Conservation (phyloP, 2,888 invertebrate species). For the Callosobruchus maculatus region DNA sequence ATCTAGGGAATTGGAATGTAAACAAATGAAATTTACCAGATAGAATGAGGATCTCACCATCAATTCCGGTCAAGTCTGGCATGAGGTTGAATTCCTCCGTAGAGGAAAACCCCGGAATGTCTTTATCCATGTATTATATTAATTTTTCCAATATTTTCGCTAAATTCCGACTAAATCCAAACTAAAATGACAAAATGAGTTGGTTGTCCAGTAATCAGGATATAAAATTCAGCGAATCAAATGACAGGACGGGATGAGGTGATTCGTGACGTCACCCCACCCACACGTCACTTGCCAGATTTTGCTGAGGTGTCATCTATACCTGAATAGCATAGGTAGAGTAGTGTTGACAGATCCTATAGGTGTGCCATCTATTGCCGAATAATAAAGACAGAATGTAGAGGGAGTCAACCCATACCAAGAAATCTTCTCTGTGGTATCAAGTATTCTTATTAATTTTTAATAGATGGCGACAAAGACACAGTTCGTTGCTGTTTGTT, state of each 20-base stretch:
- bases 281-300: too few species aligned
- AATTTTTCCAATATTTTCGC: neutral
- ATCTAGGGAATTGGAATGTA: slow-evolving; percentile 49
- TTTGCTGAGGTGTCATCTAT: too few species aligned
- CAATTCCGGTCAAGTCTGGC: slow-evolving; percentile 62
- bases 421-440: too few species aligned
- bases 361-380: too few species aligned
- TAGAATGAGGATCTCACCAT: slow-evolving; percentile 54
- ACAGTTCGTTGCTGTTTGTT: too few species aligned
- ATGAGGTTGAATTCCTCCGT: slow-evolving; percentile 59
- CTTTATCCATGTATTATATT: slow-evolving; percentile 42
- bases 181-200: neutral
- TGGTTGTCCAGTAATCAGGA: slow-evolving; percentile 38
- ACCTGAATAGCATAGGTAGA: too few species aligned
- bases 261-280: slow-evolving; percentile 56
- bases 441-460: too few species aligned
- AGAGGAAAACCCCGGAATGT: slow-evolving; percentile 45
- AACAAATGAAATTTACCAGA: slow-evolving; percentile 12
- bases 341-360: too few species aligned
- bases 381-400: too few species aligned
- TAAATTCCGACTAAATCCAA: too few species aligned
- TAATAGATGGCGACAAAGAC: too few species aligned
- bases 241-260: slow-evolving; percentile 52
- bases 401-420: too few species aligned
- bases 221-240: slow-evolving; percentile 56